phyloP scores from a whole-genome alignment of 1,140 invertebrate species.

The Chionoecetes opilio region DNA sequence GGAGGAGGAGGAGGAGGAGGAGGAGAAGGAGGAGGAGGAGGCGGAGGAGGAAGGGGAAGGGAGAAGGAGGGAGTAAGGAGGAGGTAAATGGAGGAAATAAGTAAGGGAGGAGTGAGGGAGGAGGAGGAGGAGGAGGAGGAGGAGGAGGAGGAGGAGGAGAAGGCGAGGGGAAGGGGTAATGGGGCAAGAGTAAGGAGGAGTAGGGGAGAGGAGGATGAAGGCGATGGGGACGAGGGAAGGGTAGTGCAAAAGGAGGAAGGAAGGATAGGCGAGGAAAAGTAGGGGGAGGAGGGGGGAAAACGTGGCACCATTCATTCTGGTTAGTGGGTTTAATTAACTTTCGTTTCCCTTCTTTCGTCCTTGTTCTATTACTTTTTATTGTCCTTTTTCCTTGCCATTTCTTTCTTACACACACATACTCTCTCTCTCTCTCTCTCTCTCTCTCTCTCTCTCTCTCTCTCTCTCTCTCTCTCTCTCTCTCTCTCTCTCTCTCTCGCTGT shows the following conservation, averaged over 20 bases:
- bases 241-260: background rate
- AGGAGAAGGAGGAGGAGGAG: background rate
- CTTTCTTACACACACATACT: background rate
- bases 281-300: background rate
- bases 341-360: background rate
- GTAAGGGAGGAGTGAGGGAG: background rate
- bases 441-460: conserved; percentile 4
- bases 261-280: too few relatives aligned
- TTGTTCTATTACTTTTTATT: background rate
- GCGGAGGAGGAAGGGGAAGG: background rate
- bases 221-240: background rate
- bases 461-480: background rate
- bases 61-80: background rate
- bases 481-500: background rate
- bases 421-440: background rate
- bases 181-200: background rate
- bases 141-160: background rate
- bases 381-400: background rate
- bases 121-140: background rate
- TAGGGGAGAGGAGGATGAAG: background rate
- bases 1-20: too few relatives aligned
- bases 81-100: background rate
- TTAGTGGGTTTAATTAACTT: background rate
- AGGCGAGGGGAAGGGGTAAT: too few relatives aligned
- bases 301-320: background rate